These are phyloP conservation scores for Drosophila nr. perissopoda DNA, from an alignment of 2,888 invertebrate genomes.

Conservation along the genomic window DNA sequence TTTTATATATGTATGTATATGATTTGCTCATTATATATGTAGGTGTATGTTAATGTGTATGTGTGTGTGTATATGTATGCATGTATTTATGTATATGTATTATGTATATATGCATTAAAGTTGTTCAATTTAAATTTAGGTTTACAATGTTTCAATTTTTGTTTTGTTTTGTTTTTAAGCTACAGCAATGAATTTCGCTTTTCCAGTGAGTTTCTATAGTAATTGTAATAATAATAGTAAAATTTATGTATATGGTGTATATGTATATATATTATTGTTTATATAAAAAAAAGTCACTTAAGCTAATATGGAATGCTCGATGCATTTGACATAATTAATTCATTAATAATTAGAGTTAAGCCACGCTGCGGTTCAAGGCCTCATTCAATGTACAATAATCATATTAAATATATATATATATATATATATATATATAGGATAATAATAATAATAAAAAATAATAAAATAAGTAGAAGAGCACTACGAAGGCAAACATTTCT, in stretches of 20 bases:
- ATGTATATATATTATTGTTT: slow-evolving; percentile 2
- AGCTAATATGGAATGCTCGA: slow-evolving; percentile 53
- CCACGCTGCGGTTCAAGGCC: slow-evolving; percentile 84
- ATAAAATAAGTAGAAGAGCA: slow-evolving; percentile 41
- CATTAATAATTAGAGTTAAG: slow-evolving; percentile 69
- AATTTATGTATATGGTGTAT: slow-evolving; percentile 25
- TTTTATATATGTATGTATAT: slow-evolving; percentile 38
- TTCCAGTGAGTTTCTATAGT: slow-evolving; percentile 35
- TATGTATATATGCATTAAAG: slow-evolving; percentile 35
- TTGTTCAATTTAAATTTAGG: slow-evolving; percentile 23
- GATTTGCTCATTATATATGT: slow-evolving; percentile 18
- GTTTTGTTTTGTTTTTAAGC: slow-evolving; percentile 12
- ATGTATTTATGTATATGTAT: slow-evolving; percentile 29
- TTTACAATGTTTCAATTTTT: not conserved
- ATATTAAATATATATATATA: slow-evolving; percentile 31
- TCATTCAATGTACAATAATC: slow-evolving; percentile 73
- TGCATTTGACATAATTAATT: slow-evolving; percentile 30
- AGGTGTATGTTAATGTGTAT: slow-evolving; percentile 23
- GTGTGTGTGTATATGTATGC: slow-evolving; percentile 4
- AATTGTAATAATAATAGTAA: slow-evolving; percentile 15
- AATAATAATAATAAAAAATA: slow-evolving; percentile 2
- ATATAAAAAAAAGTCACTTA: slow-evolving; percentile 43
- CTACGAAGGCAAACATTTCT: slow-evolving; percentile 54
- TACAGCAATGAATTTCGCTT: slow-evolving; percentile 44
- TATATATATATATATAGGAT: slow-evolving; percentile 7